Percentiles rank a stretch among this genome's conserved stretches.
These are phyloP conservation scores for Pachypsylla venusta DNA, from an alignment of 1,140 invertebrate genomes.

Conservation along the genomic window DNA sequence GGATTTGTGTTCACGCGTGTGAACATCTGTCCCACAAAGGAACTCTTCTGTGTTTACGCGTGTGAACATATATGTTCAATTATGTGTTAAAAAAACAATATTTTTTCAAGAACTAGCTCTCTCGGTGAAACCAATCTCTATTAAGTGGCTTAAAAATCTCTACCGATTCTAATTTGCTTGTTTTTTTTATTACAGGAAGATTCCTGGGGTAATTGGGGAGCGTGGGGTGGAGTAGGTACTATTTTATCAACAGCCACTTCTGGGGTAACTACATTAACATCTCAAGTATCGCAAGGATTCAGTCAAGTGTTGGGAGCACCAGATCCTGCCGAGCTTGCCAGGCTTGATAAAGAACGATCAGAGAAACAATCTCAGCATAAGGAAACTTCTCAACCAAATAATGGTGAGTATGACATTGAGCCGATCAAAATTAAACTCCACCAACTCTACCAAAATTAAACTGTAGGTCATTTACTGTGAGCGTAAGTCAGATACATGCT, in stretches of 20 bases:
- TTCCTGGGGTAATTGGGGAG: background rate
- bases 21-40: too few species aligned
- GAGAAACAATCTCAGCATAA: background rate
- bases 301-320: slow-evolving; percentile 1
- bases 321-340: slow-evolving; percentile 4
- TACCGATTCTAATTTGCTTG: too few species aligned
- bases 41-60: too few species aligned
- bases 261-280: background rate
- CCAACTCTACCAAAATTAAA: too few species aligned
- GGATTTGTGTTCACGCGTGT: too few species aligned
- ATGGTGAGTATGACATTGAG: background rate
- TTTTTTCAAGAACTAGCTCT: too few species aligned
- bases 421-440: too few species aligned
- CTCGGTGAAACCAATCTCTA: too few species aligned
- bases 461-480: background rate
- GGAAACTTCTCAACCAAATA: background rate
- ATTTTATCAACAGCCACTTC: background rate
- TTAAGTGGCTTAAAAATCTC: too few species aligned
- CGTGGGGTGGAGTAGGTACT: background rate
- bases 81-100: too few species aligned
- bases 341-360: background rate
- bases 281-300: slow-evolving; percentile 2
- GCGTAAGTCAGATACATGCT: background rate
- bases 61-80: too few species aligned
- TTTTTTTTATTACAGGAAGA: background rate